These are phyloP conservation scores for Eubucco bourcierii DNA, from an alignment of 2,113 vertebrate species.

Conservation along the genomic window DNA sequence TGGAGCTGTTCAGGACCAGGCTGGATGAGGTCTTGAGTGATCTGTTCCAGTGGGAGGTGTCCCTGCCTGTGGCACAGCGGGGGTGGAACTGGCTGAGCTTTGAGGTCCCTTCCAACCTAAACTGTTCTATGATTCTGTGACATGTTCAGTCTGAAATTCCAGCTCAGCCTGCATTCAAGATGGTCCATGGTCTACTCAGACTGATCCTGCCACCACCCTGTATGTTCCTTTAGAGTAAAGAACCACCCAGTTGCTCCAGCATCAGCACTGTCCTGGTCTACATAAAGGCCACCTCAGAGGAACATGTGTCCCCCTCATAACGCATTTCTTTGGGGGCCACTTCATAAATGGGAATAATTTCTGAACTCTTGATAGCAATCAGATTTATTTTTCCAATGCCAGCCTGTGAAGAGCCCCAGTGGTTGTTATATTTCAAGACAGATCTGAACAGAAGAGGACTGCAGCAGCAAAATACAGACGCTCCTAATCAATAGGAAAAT, in stretches of 20 bases:
- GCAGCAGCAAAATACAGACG: slow-evolving; percentile 39
- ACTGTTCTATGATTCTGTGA: background rate
- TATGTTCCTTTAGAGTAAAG: too few species aligned
- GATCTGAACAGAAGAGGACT: background rate
- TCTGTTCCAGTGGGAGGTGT: too few species aligned
- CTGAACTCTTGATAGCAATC: background rate
- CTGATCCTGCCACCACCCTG: background rate
- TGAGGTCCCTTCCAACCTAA: too few species aligned
- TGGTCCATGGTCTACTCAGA: background rate
- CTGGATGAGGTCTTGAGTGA: too few species aligned
- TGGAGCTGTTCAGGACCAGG: too few species aligned
- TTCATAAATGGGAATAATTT: background rate
- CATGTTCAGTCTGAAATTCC: background rate
- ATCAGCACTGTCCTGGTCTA: background rate
- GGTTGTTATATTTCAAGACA: slow-evolving; percentile 2
- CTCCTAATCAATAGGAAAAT: background rate
- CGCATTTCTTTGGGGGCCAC: background rate
- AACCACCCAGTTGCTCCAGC: background rate
- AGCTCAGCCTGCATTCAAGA: background rate
- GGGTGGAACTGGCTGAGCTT: too few species aligned
- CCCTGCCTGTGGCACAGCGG: too few species aligned
- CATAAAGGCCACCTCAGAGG: background rate
- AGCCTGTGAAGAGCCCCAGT: background rate
- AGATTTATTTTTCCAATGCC: background rate
- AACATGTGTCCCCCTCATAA: background rate